Evolutionary conservation across 2,797 vertebrate genomes (phyloP), one percentile per base, ranked within the genome.

Genomic region (Melanotaenia nigrans): DNA sequence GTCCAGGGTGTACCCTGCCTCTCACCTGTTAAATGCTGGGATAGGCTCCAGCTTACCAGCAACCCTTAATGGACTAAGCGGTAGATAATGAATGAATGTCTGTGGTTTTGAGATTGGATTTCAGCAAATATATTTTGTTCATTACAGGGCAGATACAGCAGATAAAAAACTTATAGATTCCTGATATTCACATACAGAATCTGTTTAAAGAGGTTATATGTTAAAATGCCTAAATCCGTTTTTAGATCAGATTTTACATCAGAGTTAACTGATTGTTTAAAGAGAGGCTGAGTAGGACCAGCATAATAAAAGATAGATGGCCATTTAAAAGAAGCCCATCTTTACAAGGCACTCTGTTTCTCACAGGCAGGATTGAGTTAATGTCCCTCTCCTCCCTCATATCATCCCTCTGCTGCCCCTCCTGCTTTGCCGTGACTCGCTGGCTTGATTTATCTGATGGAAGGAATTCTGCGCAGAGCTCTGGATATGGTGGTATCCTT

Each of bases 381-480:
- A 93, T 79, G 80, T 80, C 85, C 82, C 78, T 79, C 75, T 73
- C 75, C 79, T 86, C 79, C 71, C 79, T 73, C 71, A 65, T 72
- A 75, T 77, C 79, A 80, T 81, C 81, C 65, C 79, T 78, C 68
- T 54, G 59, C 70, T 79, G 71, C 77, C 84, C 86, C 88, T 90
- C 86, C 84, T 68, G 49, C 77, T 91, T 91, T 83, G 75, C 92
- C 90, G 85, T 91, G 94, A 91, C 93, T 94, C 84, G 90, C 90
- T 74, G 87, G 85, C 88, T 90, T 95, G 94, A 95, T 95, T 95
- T 95, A 95, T 95, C 92, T 94, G 92, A 93, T 92, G 92, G 93
- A 93, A 95, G 93, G 94, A 95, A 95, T 95, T 94, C 93, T 91
- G 90, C 89, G 84, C 91, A 90, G 89, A 89, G 89, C 93, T 90